These are phyloP conservation scores for Choristoneura fumiferana DNA, from an alignment of 1,140 invertebrate species.

Conservation along the genomic window DNA sequence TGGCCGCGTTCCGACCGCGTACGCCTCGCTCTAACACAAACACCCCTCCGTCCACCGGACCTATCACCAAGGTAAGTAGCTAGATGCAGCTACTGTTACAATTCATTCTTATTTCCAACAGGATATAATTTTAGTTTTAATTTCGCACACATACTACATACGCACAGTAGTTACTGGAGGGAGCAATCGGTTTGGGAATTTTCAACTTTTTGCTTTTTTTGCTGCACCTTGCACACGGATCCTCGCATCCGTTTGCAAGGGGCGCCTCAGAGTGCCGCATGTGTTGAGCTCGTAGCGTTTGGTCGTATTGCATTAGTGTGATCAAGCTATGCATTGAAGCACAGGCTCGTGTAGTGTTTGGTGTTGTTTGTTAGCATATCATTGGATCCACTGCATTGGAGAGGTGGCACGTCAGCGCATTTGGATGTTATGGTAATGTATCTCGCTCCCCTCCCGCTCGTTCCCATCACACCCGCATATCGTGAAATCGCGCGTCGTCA, in stretches of 20 bases:
- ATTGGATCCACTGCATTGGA: slow-evolving; percentile 74
- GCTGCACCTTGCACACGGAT: slow-evolving; percentile 73
- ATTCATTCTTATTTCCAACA: slow-evolving; percentile 50
- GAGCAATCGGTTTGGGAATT: slow-evolving; percentile 72
- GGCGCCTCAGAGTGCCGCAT: slow-evolving; percentile 67
- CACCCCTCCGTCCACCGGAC: slow-evolving; percentile 86
- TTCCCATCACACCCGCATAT: slow-evolving; percentile 60
- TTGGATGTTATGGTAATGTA: slow-evolving; percentile 72
- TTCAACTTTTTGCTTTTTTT: slow-evolving; percentile 54
- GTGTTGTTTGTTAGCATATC: slow-evolving; percentile 73
- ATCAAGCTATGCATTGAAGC: slow-evolving; percentile 71
- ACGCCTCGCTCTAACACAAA: slow-evolving; percentile 89
- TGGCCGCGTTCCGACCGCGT: slow-evolving; percentile 96
- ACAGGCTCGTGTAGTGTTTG: slow-evolving; percentile 75
- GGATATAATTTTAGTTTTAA: slow-evolving; percentile 58
- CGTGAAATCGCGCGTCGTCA: slow-evolving; percentile 53
- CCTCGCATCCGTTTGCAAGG: slow-evolving; percentile 63
- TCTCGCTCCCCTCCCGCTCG: slow-evolving; percentile 65
- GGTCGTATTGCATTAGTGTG: slow-evolving; percentile 75
- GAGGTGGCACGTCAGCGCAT: slow-evolving; percentile 72
- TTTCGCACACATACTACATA: slow-evolving; percentile 67
- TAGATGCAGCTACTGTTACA: slow-evolving; percentile 43
- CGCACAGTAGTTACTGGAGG: slow-evolving; percentile 74
- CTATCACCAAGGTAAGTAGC: slow-evolving; percentile 93
- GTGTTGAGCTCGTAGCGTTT: slow-evolving; percentile 73